A percentile compares a stretch with the other conserved stretches of the same genome.
These are phyloP conservation scores for Lagopus leucura DNA, from an alignment of 2,113 vertebrate species.

Conservation along the genomic window DNA sequence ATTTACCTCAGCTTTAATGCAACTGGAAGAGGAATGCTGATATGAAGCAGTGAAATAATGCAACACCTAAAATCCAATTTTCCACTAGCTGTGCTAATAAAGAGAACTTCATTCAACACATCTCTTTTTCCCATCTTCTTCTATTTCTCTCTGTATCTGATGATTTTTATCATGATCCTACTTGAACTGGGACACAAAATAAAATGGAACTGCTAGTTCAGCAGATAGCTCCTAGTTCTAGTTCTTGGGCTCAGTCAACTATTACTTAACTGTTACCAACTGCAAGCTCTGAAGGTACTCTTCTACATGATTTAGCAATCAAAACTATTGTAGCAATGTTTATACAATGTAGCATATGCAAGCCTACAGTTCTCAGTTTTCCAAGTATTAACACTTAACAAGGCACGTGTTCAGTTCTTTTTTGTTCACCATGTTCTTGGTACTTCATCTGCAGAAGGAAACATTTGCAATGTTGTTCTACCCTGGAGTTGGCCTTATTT, in stretches of 20 bases:
- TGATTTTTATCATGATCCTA: neutral
- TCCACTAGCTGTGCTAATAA: neutral
- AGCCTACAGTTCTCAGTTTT: neutral
- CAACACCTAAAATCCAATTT: neutral
- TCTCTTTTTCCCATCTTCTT: neutral
- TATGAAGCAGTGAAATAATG: neutral
- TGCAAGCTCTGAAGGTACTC: neutral
- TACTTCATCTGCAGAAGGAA: constrained; percentile 25
- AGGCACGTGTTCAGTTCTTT: neutral
- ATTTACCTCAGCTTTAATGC: neutral
- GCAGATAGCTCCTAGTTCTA: neutral
- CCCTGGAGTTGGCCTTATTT: neutral
- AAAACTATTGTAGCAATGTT: neutral
- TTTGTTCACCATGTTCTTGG: neutral
- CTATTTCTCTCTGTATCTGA: neutral
- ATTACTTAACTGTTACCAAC: neutral
- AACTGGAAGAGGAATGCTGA: neutral
- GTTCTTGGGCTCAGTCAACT: neutral
- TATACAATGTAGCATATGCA: neutral
- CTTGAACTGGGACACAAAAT: neutral
- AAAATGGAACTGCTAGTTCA: neutral
- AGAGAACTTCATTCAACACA: neutral
- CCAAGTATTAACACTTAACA: constrained; percentile 1
- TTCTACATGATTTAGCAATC: neutral
- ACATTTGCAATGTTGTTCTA: neutral